Percentiles rank a stretch among this genome's conserved stretches.
Evolutionary conservation across 2,888 invertebrate genomes (phyloP).

Genomic region (Spialia ferax): DNA sequence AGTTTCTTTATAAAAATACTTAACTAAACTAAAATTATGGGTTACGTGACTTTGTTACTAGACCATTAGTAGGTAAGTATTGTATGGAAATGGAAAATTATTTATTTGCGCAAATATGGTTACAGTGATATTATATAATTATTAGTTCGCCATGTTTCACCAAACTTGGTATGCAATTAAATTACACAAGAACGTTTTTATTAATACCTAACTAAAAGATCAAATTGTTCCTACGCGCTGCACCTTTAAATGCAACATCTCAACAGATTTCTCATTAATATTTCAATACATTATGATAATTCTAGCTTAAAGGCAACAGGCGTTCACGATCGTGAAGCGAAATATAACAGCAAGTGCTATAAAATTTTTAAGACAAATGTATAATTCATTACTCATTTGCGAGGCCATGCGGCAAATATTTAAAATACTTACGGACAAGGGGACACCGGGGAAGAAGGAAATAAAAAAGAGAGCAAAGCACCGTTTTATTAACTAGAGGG

Average conservation of each 20-base stretch:
- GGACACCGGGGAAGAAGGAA: constrained; percentile 58
- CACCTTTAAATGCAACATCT: background rate
- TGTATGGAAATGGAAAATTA: no score
- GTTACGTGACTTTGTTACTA: no score
- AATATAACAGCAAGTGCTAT: constrained; percentile 61
- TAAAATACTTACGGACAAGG: constrained; percentile 77
- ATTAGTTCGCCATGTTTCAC: no score
- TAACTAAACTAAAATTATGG: no score
- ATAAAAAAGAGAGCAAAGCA: constrained; percentile 77
- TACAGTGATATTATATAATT: no score
- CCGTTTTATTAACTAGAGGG: constrained; percentile 80
- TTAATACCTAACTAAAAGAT: no score
- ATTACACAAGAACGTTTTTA: no score
- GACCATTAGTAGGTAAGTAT: no score
- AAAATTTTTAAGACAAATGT: constrained; percentile 75
- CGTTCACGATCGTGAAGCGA: constrained; percentile 43
- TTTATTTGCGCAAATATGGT: no score
- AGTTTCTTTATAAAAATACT: no score
- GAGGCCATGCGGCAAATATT: constrained; percentile 81
- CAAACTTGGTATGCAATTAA: no score
- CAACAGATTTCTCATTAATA: background rate
- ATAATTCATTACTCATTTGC: constrained; percentile 79
- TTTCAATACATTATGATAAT: background rate
- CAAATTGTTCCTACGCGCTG: no score
- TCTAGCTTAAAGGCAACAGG: constrained; percentile 34